These are phyloP conservation scores for Erpobdella octoculata DNA, from an alignment of 2,888 invertebrate genomes.

Conservation along the genomic window DNA sequence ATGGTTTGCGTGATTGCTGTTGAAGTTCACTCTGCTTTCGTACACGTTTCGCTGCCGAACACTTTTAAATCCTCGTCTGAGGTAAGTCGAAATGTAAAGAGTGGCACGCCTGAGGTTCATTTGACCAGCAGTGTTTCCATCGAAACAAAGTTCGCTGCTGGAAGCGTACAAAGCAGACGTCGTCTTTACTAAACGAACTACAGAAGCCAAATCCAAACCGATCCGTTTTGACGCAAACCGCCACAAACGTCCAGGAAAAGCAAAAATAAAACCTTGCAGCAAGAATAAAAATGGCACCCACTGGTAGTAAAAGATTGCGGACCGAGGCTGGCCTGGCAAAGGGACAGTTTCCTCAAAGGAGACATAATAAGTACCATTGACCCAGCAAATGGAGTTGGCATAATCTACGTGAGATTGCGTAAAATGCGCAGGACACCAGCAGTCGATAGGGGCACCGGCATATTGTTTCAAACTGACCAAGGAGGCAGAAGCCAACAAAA, in stretches of 20 bases:
- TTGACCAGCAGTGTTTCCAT: not conserved
- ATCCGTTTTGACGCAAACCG: slow-evolving; percentile 40
- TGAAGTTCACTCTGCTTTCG: not conserved
- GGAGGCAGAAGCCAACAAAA: slow-evolving; percentile 50
- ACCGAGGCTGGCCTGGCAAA: slow-evolving; percentile 45
- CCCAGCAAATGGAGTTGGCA: slow-evolving; percentile 57
- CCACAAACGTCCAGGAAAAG: slow-evolving; percentile 55
- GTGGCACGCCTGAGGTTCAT: not conserved
- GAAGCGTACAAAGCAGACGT: not conserved
- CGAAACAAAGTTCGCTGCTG: not conserved
- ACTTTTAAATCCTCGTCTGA: not conserved
- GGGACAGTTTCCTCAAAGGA: slow-evolving; percentile 53
- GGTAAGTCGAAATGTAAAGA: not conserved
- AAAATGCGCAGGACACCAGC: slow-evolving; percentile 55
- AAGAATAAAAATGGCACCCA: slow-evolving; percentile 51
- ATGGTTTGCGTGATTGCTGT: not conserved
- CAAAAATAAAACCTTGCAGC: slow-evolving; percentile 53
- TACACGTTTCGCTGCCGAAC: not conserved
- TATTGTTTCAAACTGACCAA: slow-evolving; percentile 51
- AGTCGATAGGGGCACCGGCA: slow-evolving; percentile 57
- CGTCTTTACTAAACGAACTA: not conserved
- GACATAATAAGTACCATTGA: slow-evolving; percentile 55
- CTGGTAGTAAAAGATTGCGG: slow-evolving; percentile 51
- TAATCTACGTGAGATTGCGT: slow-evolving; percentile 54
- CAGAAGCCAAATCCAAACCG: not conserved